phyloP scores from a whole-genome alignment of 2,797 vertebrate genomes.

The Australoheros facetus region DNA sequence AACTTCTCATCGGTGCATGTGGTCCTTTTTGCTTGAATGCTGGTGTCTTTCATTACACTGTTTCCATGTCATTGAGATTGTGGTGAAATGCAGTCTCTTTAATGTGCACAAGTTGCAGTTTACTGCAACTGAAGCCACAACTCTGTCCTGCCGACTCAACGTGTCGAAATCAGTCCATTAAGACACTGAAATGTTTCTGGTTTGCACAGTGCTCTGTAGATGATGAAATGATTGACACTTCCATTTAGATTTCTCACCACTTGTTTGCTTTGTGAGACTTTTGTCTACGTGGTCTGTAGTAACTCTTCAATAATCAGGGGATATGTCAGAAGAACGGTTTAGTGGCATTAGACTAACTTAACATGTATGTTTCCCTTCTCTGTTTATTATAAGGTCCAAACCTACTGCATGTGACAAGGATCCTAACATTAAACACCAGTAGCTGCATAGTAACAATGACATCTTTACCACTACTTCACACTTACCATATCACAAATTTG shows the following conservation, averaged over 20 bases:
- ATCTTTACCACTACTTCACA: not conserved
- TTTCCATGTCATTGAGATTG: conserved; percentile 11
- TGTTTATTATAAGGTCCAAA: not conserved
- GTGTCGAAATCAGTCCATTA: conserved; percentile 52
- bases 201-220: conserved; percentile 41
- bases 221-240: conserved; percentile 28
- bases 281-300: not conserved
- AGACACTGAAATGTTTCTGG: conserved; percentile 42
- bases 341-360: conserved; percentile 1
- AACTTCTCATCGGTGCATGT: conserved; percentile 41
- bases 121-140: conserved; percentile 31
- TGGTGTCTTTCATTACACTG: conserved; percentile 63
- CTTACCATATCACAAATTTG: conserved; percentile 4
- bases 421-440: conserved; percentile 23
- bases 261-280: conserved; percentile 53
- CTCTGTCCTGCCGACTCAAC: conserved; percentile 58
- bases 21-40: conserved; percentile 62
- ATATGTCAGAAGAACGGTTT: conserved; percentile 13
- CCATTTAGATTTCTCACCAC: conserved; percentile 21
- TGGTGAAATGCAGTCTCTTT: conserved; percentile 34
- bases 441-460: conserved; percentile 39
- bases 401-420: conserved; percentile 8
- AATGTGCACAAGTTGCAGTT: conserved; percentile 53
- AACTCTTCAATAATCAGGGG: not conserved
- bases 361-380: not conserved